Evolutionary conservation across 2,113 vertebrate species (phyloP).

Genomic region (Bubo scandiacus): DNA sequence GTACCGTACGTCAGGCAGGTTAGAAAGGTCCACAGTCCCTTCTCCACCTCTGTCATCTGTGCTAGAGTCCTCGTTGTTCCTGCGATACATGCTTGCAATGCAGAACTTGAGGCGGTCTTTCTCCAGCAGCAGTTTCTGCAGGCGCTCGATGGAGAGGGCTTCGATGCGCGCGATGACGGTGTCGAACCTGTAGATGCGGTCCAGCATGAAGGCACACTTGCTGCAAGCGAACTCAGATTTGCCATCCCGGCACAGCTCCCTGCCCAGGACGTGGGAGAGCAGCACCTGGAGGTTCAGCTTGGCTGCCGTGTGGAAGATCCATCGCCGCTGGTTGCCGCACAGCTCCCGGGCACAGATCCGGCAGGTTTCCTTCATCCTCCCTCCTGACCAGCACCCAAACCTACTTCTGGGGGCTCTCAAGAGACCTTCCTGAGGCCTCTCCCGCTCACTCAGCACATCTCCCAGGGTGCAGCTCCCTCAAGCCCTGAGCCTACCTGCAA

Average conservation of each 20-base stretch:
- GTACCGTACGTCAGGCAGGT: conserved; percentile 79
- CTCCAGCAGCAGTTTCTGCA: conserved; percentile 91
- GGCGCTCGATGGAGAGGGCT: conserved; percentile 91
- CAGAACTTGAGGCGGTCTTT: conserved; percentile 91
- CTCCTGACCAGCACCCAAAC: background rate
- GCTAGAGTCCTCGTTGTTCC: conserved; percentile 76
- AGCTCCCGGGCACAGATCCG: conserved; percentile 93
- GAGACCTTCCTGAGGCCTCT: background rate
- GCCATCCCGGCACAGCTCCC: conserved; percentile 87
- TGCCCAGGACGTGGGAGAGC: conserved; percentile 89
- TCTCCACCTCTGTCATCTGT: conserved; percentile 46
- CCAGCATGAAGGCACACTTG: conserved; percentile 96
- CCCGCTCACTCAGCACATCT: background rate
- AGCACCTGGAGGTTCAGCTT: conserved; percentile 93
- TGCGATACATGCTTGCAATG: conserved; percentile 84
- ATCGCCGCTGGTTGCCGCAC: conserved; percentile 93
- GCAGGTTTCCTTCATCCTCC: conserved; percentile 87
- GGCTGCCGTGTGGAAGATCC: conserved; percentile 93
- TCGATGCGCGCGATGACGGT: conserved; percentile 94
- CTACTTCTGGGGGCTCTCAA: background rate
- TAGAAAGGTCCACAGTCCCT: conserved; percentile 75
- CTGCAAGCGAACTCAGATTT: conserved; percentile 93
- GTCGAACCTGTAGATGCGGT: conserved; percentile 95
- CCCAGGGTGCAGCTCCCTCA: background rate
- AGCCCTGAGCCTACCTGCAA: background rate